Conservation (phyloP, 2,113 vertebrate species). For the Nettapus auritus region DNA sequence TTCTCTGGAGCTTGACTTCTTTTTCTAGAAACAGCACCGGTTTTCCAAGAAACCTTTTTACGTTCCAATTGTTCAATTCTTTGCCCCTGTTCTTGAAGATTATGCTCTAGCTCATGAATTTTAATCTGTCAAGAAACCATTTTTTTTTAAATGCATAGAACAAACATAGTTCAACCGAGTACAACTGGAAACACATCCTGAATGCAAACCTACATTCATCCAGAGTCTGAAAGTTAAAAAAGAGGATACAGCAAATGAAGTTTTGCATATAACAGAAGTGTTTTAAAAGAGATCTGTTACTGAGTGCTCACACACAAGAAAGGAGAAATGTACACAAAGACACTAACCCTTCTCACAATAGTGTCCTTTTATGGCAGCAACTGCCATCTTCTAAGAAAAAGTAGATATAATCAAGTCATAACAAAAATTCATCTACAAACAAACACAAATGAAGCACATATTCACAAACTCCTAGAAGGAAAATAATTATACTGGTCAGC, state of each 20-base stretch:
- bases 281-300: background rate
- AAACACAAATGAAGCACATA: background rate
- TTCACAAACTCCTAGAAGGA: background rate
- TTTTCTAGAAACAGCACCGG: constrained; percentile 10
- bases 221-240: background rate
- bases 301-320: background rate
- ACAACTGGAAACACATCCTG: background rate
- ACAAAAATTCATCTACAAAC: background rate
- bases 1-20: background rate
- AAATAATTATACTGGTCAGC: background rate
- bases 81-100: constrained; percentile 57
- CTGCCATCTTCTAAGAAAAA: background rate
- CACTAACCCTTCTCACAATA: background rate
- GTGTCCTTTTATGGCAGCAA: background rate
- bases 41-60: constrained; percentile 42
- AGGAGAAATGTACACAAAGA: background rate
- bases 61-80: constrained; percentile 53
- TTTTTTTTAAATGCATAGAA: background rate
- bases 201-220: background rate
- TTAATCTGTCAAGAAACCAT: constrained; percentile 51
- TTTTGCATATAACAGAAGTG: background rate
- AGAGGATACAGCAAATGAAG: background rate
- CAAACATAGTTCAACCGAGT: background rate
- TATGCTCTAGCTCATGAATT: constrained; percentile 63
- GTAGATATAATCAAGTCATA: background rate